phyloP scores from a whole-genome alignment of 2,888 invertebrate genomes.

The Dryocosmus kuriphilus region DNA sequence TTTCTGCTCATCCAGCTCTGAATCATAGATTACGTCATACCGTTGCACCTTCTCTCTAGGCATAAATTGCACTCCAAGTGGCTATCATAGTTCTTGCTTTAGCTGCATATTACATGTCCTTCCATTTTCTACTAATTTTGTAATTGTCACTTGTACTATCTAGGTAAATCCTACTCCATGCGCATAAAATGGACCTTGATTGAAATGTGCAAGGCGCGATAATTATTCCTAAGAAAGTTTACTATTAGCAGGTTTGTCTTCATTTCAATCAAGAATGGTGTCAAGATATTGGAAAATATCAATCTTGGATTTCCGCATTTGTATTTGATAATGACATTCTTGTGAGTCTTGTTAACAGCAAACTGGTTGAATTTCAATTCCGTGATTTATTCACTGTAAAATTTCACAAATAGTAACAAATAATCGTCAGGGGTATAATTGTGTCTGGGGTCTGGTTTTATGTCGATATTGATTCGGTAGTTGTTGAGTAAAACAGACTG shows the following conservation, averaged over 20 bases:
- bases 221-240: conserved; percentile 8
- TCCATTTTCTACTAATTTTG: conserved; percentile 13
- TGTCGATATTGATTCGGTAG: conserved; percentile 3
- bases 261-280: conserved; percentile 18
- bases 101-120: background rate
- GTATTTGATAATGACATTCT: background rate
- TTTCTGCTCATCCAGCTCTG: conserved; percentile 52
- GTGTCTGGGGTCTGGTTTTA: background rate
- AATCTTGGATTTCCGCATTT: background rate
- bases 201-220: conserved; percentile 19
- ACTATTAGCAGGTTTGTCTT: background rate
- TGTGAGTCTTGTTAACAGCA: background rate
- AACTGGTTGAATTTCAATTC: background rate
- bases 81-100: background rate
- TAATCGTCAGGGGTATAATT: too few species aligned
- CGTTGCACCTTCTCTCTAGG: conserved; percentile 44
- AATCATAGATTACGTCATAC: conserved; percentile 55
- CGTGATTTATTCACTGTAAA: background rate
- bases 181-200: conserved; percentile 23
- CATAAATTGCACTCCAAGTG: conserved; percentile 11
- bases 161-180: conserved; percentile 8
- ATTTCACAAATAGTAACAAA: background rate
- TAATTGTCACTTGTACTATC: background rate
- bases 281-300: conserved; percentile 16
- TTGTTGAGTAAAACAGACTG: too few species aligned